Conservation (phyloP, 2,888 invertebrate genomes). For the Spilarctia lutea region DNA sequence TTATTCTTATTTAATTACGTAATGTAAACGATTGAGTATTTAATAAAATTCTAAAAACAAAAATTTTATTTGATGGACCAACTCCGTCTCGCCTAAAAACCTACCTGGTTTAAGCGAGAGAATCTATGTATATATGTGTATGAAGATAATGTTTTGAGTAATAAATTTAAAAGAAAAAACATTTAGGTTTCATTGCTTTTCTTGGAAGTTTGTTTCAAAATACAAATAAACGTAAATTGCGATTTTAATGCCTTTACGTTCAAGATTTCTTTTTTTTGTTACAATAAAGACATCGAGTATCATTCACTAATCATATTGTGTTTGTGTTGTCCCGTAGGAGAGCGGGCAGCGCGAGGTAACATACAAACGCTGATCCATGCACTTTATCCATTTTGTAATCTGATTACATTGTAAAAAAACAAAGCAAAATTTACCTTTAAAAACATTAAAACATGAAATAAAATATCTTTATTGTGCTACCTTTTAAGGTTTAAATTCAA, state of each 20-base stretch:
- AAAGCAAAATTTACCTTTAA: slow-evolving; percentile 8
- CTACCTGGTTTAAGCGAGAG: too few species aligned
- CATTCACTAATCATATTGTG: slow-evolving; percentile 64
- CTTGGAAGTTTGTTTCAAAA: not conserved
- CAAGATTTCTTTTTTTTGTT: not conserved
- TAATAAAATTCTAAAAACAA: too few species aligned
- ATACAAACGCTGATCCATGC: slow-evolving; percentile 78
- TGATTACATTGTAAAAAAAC: slow-evolving; percentile 65
- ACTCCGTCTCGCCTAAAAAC: too few species aligned
- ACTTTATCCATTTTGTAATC: slow-evolving; percentile 68
- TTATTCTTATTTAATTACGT: not conserved
- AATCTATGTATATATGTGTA: too few species aligned
- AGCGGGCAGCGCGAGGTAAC: slow-evolving; percentile 91
- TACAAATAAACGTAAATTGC: not conserved
- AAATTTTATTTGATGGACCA: too few species aligned
- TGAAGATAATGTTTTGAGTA: too few species aligned
- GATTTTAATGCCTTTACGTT: not conserved
- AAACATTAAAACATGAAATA: not conserved
- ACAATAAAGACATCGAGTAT: slow-evolving; percentile 16
- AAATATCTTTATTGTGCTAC: not conserved
- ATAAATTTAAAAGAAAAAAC: too few species aligned
- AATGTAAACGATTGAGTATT: too few species aligned
- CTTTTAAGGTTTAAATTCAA: not conserved
- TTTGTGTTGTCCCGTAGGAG: slow-evolving; percentile 88
- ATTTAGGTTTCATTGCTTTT: not conserved